Percentiles rank a stretch among this genome's conserved stretches.
phyloP scores from a whole-genome alignment of 2,888 invertebrate species.

The Coenonympha arcania region DNA sequence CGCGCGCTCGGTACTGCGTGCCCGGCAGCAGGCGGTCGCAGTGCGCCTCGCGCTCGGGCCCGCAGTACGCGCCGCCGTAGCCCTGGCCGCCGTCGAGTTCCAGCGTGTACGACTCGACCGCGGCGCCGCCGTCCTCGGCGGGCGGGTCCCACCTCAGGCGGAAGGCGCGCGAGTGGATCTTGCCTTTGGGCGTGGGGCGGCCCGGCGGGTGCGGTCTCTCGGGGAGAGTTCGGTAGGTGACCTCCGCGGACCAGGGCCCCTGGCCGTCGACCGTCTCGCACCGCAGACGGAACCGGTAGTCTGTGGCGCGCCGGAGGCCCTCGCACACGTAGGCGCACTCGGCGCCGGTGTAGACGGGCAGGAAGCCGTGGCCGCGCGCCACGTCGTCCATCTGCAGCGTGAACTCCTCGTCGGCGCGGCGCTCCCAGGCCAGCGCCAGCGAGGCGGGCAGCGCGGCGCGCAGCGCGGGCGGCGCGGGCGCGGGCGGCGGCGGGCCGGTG shows the following conservation, averaged over 20 bases:
- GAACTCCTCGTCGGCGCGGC: slow-evolving; percentile 85
- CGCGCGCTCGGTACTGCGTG: slow-evolving; percentile 83
- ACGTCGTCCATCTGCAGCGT: slow-evolving; percentile 85
- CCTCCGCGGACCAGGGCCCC: slow-evolving; percentile 87
- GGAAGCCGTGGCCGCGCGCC: slow-evolving; percentile 82
- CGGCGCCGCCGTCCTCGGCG: slow-evolving; percentile 81
- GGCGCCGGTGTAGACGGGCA: slow-evolving; percentile 85
- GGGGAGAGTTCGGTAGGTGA: slow-evolving; percentile 83
- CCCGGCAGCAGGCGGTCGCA: slow-evolving; percentile 89
- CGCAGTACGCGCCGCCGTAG: slow-evolving; percentile 82
- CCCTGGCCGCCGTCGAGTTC: slow-evolving; percentile 82
- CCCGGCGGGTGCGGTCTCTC: slow-evolving; percentile 85
- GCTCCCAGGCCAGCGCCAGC: slow-evolving; percentile 82
- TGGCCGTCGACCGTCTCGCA: slow-evolving; percentile 88
- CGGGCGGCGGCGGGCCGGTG: slow-evolving; percentile 84
- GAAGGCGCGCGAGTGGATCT: slow-evolving; percentile 85
- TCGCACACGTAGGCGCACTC: slow-evolving; percentile 80
- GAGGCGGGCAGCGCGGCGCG: slow-evolving; percentile 76
- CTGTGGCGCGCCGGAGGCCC: slow-evolving; percentile 81
- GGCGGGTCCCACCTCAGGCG: slow-evolving; percentile 89
- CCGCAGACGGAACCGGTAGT: slow-evolving; percentile 86
- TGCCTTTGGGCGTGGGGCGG: slow-evolving; percentile 85
- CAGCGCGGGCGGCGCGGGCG: slow-evolving; percentile 84
- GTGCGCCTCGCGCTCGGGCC: slow-evolving; percentile 82
- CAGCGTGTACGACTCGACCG: slow-evolving; percentile 78